phyloP scores from a whole-genome alignment of 2,113 vertebrate species.

The Pagrus major region DNA sequence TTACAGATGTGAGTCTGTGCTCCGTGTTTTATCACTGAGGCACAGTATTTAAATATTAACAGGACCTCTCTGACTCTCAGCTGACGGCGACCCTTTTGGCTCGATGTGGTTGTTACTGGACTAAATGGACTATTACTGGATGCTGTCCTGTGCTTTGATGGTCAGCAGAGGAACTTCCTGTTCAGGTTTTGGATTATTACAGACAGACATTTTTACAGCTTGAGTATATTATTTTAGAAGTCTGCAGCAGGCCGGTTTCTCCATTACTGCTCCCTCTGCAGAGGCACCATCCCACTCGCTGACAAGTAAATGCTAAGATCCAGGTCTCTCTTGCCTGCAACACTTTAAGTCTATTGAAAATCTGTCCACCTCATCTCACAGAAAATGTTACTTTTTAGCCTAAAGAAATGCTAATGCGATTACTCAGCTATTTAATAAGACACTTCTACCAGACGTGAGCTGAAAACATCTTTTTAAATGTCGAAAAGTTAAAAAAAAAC shows the following conservation, averaged over 20 bases:
- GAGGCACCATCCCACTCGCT: neutral
- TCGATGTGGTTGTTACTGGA: neutral
- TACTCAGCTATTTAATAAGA: slow-evolving; percentile 27
- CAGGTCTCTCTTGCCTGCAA: neutral
- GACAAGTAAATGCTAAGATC: slow-evolving; percentile 6
- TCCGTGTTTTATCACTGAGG: slow-evolving; percentile 32
- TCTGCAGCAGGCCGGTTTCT: neutral
- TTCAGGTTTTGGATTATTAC: neutral
- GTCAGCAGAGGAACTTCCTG: neutral
- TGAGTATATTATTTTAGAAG: neutral
- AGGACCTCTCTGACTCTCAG: slow-evolving; percentile 5
- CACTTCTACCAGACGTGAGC: neutral
- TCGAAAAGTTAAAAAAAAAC: neutral
- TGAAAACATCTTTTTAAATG: slow-evolving; percentile 5
- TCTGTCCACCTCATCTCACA: neutral
- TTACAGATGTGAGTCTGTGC: slow-evolving; percentile 22
- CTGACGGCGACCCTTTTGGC: neutral
- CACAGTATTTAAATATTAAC: slow-evolving; percentile 18
- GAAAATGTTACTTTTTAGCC: neutral
- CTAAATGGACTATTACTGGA: slow-evolving; percentile 24
- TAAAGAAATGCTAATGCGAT: neutral
- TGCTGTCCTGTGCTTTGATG: slow-evolving; percentile 20
- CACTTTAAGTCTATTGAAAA: slow-evolving; percentile 17
- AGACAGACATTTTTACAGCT: neutral
- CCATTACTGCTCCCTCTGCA: neutral